Base-by-base conservation (phyloP, 1,140 invertebrate species). In the Patella vulgata region DNA sequence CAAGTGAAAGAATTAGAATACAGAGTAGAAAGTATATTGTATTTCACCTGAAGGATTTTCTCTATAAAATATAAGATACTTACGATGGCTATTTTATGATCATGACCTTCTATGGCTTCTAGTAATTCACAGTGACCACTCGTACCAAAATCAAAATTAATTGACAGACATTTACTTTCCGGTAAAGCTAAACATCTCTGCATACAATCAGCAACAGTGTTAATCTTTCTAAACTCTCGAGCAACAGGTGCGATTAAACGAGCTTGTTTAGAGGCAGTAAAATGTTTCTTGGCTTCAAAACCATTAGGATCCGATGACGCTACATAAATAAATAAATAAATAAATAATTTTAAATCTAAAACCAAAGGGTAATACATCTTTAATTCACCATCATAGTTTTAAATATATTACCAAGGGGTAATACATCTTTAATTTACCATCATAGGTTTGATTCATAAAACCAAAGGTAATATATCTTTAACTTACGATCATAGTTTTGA, bases 101-200 rank as follows among this genome's bases (percentile, higher is more conserved):
- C 63, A 47, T 68, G 72, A 5, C 67, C 58, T 17, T 48, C 57
- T n/a, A 71, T 68, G 27, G 62, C 68, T 31, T 63, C 66, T 19
- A 75, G 21, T n/a, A 71, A 39, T 59, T 73, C 69, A 50, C 71
- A 72, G 8, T 51, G 57, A 17, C 63, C 62, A 25, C 14, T 28
- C 0, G 43, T 48, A 5, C 68, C 62, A 57, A 58, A 73, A 53
- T 78, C 69, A 53, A 66, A 78, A 48, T 78, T 75, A 46, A 78
- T 65, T 39, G 71, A 70, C 28, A 73, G 44, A 40, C 76, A 78
- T 47, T 74, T 71, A 14, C 44, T 55, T 11, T 46, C 51, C 9
- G 53, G 57, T 19, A 67, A 33, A 3, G 58, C 28, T 14, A 71
- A 30, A 63, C 75, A 78, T 39, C 63, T 25, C 27, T 52, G 31